Conservation (phyloP, 1,140 invertebrate species). For the Caenorhabditis latens region DNA sequence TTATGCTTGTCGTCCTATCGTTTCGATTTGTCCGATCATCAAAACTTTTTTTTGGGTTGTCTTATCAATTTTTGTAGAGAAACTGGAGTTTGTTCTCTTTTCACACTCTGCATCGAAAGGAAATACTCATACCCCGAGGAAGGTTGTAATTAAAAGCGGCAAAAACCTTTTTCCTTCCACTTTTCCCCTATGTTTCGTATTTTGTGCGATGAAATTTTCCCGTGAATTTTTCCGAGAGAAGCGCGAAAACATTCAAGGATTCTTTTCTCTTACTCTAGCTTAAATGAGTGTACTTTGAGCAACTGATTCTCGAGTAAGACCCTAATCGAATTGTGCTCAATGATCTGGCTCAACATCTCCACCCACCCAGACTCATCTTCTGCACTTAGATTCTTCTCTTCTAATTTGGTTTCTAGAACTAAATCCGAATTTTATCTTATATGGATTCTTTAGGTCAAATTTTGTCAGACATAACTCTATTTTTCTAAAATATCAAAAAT, state of each 20-base stretch:
- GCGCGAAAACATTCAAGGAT: background rate
- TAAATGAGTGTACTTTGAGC: background rate
- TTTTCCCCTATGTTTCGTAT: background rate
- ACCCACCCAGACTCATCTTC: background rate
- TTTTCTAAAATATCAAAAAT: too few relatives aligned
- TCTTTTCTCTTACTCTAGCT: background rate
- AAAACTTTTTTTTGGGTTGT: constrained; percentile 3
- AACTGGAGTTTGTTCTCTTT: constrained; percentile 43
- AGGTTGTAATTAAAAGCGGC: constrained; percentile 22
- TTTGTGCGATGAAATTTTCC: background rate
- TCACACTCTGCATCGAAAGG: background rate
- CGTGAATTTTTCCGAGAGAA: too few relatives aligned
- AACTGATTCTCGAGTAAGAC: constrained; percentile 1
- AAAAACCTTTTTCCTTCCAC: background rate
- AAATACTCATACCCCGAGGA: background rate
- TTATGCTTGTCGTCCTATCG: background rate
- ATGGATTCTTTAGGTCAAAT: too few relatives aligned
- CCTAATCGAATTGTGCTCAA: constrained; percentile 10
- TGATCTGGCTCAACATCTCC: background rate
- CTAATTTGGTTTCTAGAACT: too few relatives aligned
- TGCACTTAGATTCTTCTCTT: background rate
- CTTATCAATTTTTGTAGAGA: constrained; percentile 31
- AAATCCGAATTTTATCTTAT: too few relatives aligned
- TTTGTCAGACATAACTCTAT: too few relatives aligned
- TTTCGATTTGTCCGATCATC: background rate